Evolutionary conservation across 2,113 vertebrate genomes (phyloP).

Genomic region (Puntigrus tetrazona): DNA sequence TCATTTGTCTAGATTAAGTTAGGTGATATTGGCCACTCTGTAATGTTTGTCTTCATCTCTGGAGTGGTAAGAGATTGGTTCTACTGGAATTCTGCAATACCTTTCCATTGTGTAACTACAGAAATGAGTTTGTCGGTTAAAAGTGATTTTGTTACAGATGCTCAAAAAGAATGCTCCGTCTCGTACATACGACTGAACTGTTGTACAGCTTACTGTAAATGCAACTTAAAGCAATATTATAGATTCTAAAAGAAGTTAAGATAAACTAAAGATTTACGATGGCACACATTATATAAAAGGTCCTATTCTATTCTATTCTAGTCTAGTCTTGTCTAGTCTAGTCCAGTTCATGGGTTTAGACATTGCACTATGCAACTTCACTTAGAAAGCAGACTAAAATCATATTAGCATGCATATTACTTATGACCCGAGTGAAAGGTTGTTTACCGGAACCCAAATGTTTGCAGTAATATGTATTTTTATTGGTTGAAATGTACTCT

Average conservation of each 20-base stretch:
- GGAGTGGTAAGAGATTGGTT: background rate
- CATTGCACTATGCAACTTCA: background rate
- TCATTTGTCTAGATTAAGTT: background rate
- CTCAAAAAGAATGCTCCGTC: background rate
- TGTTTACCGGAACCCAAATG: background rate
- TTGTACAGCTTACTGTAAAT: no score
- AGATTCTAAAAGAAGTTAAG: background rate
- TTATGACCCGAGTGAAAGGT: background rate
- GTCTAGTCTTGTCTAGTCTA: no score
- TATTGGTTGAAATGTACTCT: background rate
- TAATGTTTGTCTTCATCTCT: background rate
- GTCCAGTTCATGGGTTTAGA: background rate
- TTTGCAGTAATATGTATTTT: background rate
- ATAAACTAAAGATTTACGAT: background rate
- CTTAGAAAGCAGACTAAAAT: background rate
- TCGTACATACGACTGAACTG: no score
- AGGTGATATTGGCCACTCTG: background rate
- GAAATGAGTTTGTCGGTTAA: background rate
- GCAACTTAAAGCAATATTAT: background rate
- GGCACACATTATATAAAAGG: no score
- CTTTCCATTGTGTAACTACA: slow-evolving; percentile 1
- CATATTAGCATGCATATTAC: background rate
- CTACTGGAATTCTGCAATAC: background rate
- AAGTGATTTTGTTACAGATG: background rate
- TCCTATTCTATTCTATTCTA: no score